Percentiles rank a stretch among this genome's conserved stretches.
phyloP scores from a whole-genome alignment of 2,797 vertebrate genomes.

The Syncerus caffer region DNA sequence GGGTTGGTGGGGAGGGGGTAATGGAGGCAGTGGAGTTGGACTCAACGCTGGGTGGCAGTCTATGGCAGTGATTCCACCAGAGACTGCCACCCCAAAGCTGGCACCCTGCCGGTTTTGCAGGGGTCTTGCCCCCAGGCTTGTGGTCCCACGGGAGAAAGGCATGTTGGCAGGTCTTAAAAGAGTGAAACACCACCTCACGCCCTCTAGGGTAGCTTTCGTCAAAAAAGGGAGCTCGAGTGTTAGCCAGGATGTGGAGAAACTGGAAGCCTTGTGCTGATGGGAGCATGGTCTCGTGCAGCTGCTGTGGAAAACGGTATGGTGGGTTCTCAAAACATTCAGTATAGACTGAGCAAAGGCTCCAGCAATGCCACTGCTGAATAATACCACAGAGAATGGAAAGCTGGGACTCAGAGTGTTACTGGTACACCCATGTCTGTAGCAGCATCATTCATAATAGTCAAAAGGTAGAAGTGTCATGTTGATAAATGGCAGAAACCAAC shows the following conservation, averaged over 20 bases:
- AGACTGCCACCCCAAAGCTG: neutral
- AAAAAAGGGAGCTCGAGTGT: accelerated
- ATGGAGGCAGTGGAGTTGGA: accelerated
- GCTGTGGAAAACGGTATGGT: neutral
- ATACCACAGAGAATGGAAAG: neutral
- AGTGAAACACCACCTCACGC: accelerated
- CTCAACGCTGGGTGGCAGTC: neutral
- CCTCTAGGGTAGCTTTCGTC: accelerated
- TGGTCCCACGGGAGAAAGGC: neutral
- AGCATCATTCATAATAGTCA: accelerated
- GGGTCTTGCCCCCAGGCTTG: no score
- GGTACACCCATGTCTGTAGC: neutral
- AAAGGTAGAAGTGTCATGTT: neutral
- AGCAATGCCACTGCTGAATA: neutral
- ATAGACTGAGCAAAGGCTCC: accelerated
- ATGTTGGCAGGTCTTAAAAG: neutral
- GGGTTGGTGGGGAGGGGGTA: neutral
- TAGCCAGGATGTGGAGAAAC: neutral
- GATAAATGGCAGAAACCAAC: neutral
- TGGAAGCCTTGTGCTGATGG: accelerated
- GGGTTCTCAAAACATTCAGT: no score
- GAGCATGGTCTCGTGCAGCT: accelerated
- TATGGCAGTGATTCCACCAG: neutral
- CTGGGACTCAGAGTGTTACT: accelerated
- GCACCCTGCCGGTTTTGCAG: accelerated